Conservation (phyloP, 2,888 invertebrate species). For the Oegoconia quadripuncta region DNA sequence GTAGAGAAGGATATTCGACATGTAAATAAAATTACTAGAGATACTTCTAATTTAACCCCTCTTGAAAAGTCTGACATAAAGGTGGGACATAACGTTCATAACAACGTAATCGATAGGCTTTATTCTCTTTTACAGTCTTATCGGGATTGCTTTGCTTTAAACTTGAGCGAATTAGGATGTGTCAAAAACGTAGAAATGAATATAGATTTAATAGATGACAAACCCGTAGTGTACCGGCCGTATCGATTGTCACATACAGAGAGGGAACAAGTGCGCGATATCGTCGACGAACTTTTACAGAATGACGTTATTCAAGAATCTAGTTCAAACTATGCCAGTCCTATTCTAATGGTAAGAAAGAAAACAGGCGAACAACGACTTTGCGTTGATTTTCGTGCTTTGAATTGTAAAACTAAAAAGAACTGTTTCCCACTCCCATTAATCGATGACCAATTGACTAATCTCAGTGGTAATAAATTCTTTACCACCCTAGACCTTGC, state of each 20-base stretch:
- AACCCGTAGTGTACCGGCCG: conserved; percentile 22
- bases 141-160: conserved; percentile 2
- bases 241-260: conserved; percentile 20
- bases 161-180: conserved; percentile 19
- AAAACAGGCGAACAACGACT: conserved; percentile 22
- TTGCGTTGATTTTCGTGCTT: conserved; percentile 25
- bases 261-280: conserved; percentile 17
- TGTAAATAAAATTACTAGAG: conserved; percentile 1
- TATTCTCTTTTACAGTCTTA: not conserved
- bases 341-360: conserved; percentile 22
- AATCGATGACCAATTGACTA: conserved; percentile 28
- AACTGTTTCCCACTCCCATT: conserved; percentile 19
- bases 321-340: conserved; percentile 21
- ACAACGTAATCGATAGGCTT: not conserved
- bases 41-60: not conserved
- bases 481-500: conserved; percentile 34
- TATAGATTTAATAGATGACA: conserved; percentile 18
- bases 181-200: conserved; percentile 14
- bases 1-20: not conserved
- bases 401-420: conserved; percentile 27
- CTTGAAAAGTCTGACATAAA: not conserved
- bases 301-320: conserved; percentile 22
- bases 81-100: not conserved
- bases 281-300: conserved; percentile 18
- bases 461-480: conserved; percentile 26